Base-by-base conservation (phyloP, 2,797 vertebrate species). In the Champsocephalus esox region DNA sequence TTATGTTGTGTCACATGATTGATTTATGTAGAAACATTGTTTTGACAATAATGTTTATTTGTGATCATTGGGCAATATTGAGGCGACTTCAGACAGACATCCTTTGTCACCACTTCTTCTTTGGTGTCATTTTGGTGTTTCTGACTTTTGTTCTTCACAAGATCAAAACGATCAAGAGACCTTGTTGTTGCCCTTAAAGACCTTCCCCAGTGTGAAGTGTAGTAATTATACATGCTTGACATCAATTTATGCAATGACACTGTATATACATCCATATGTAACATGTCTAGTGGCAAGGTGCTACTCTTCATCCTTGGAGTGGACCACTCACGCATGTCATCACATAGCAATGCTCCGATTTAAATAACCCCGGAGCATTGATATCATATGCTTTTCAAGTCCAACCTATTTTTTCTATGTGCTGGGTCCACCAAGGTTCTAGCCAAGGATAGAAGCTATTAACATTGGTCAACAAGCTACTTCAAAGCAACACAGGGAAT, bases 401-500 rank as follows among this genome's bases (percentile, higher is more conserved):
- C 14, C 19, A 66, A 14, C 3, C 11, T n/a, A 45, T 43, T 34
- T 58, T 28, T 7, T 38, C 8, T 9, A 38, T 55, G 3, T 38
- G 41, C 38, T 49, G 2, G 54, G 7, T 50, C 21, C 49, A 38
- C 41, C 3, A 17, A n/a, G 38, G 55, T 64, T n/a, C 52, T 32
- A 2, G 13, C 49, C 50, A 34, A 61, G 12, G 61, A 32, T 49
- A 32, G 6, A 10, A 14, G 32, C 21, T 61, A 68, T 79, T 77
- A 76, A 43, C 19, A 24, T 46, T 67, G 69, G 80, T 70, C 16
- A 75, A 51, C 44, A 79, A 81, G 79, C 34, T 43, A 75, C 85
- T 89, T 87, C 73, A 86, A 83, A 84, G 75, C 24, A 19, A 72
- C 75, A 41, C 14, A 41, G 32, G 21, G 49, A 79, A 41, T 48